phyloP scores from a whole-genome alignment of 2,888 invertebrate species.

The Automeris io region DNA sequence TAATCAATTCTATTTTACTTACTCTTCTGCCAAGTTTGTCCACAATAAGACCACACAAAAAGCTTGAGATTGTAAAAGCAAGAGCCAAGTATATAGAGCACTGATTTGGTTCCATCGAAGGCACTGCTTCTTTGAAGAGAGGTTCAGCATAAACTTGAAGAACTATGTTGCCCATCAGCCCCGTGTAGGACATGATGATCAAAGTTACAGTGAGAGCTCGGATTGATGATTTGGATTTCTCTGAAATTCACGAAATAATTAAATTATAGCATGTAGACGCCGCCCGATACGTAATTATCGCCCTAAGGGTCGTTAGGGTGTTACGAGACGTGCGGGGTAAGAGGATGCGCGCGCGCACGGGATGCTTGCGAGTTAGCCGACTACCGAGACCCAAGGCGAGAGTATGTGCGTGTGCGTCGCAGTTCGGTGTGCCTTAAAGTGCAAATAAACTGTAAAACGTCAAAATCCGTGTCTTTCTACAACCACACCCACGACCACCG shows the following conservation, averaged over 20 bases:
- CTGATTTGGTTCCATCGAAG: conserved; percentile 42
- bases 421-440: too few relatives aligned
- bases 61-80: conserved; percentile 35
- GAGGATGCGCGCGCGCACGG: too few relatives aligned
- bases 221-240: conserved; percentile 45
- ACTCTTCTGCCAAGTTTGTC: conserved; percentile 55
- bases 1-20: not conserved
- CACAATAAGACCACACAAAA: conserved; percentile 35
- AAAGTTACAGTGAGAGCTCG: conserved; percentile 37
- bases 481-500: too few relatives aligned
- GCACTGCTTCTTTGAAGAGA: conserved; percentile 48
- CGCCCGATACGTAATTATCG: too few relatives aligned
- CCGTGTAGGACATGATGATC: conserved; percentile 34
- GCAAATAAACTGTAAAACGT: too few relatives aligned
- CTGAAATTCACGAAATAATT: conserved; percentile 38
- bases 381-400: too few relatives aligned
- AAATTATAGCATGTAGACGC: too few relatives aligned
- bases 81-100: conserved; percentile 46
- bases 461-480: too few relatives aligned
- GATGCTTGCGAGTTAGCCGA: too few relatives aligned
- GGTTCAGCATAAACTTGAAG: conserved; percentile 57
- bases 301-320: too few relatives aligned
- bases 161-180: conserved; percentile 50
- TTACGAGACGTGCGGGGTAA: too few relatives aligned
- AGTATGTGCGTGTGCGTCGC: too few relatives aligned